Evolutionary conservation across 2,797 vertebrate species (phyloP).

Genomic region (Picus viridis): DNA sequence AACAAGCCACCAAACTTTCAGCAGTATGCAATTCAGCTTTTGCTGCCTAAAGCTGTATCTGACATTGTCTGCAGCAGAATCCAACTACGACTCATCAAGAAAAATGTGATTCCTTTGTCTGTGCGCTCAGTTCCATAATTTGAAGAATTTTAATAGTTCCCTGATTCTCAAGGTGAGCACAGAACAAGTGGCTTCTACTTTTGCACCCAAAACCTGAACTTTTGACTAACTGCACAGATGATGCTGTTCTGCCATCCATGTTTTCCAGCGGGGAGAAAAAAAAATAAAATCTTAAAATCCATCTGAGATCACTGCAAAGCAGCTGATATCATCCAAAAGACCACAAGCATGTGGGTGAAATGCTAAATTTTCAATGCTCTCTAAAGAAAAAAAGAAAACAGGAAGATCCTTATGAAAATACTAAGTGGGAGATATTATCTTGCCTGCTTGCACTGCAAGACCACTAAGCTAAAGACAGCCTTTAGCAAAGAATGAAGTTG

Average conservation of each 20-base stretch:
- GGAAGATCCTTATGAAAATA: constrained; percentile 68
- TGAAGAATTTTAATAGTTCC: background rate
- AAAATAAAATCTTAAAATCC: constrained; percentile 29
- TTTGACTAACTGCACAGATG: background rate
- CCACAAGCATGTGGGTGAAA: constrained; percentile 62
- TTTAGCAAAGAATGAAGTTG: constrained; percentile 49
- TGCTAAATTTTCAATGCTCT: constrained; percentile 51
- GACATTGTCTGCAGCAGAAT: background rate
- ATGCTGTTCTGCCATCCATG: constrained; percentile 10
- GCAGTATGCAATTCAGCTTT: background rate
- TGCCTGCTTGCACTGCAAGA: constrained; percentile 37
- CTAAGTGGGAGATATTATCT: constrained; percentile 58
- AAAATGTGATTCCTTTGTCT: background rate
- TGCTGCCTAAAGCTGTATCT: background rate
- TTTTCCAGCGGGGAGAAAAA: constrained; percentile 23
- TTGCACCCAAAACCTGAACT: background rate
- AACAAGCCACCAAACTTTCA: background rate
- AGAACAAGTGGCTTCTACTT: background rate
- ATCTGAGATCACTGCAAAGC: constrained; percentile 61
- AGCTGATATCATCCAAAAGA: constrained; percentile 54
- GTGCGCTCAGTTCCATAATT: background rate
- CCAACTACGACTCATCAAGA: background rate
- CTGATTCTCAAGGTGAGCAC: background rate
- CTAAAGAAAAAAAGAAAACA: constrained; percentile 65
- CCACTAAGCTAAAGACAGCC: constrained; percentile 49